Conservation (phyloP, 2,797 vertebrate genomes). For the Acanthurus lineatus region DNA sequence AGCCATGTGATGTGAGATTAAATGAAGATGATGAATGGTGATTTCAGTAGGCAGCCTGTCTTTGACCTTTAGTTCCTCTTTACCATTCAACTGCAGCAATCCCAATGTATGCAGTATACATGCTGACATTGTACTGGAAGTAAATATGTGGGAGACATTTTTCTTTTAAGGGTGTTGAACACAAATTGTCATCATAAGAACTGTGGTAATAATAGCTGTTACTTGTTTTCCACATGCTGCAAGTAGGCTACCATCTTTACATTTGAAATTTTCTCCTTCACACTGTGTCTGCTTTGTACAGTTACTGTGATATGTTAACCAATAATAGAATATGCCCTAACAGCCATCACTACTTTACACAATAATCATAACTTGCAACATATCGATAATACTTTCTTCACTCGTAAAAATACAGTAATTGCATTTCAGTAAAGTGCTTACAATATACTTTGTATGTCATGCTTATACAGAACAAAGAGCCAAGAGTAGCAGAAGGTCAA, state of each 20-base stretch:
- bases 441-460: background rate
- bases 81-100: slow-evolving; percentile 22
- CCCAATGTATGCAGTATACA: background rate
- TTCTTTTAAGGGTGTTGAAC: slow-evolving; percentile 13
- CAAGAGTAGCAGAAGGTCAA: background rate
- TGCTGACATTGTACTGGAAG: slow-evolving; percentile 32
- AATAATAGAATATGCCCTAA: background rate
- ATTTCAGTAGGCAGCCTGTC: slow-evolving; percentile 43
- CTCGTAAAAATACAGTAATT: background rate
- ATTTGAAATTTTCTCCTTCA: slow-evolving; percentile 15
- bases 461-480: background rate
- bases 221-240: slow-evolving; percentile 4
- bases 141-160: slow-evolving; percentile 9
- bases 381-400: background rate
- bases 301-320: background rate
- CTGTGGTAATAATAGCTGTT: slow-evolving; percentile 20
- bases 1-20: slow-evolving; percentile 46
- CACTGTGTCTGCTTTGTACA: slow-evolving; percentile 1
- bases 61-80: slow-evolving; percentile 64
- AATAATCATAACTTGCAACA: background rate
- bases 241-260: slow-evolving; percentile 2
- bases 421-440: background rate
- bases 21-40: slow-evolving; percentile 64
- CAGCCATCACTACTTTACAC: background rate
- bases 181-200: slow-evolving; percentile 20